Percentiles rank a stretch among this genome's conserved stretches.
phyloP scores from a whole-genome alignment of 2,113 vertebrate species.

The Tursiops truncatus region DNA sequence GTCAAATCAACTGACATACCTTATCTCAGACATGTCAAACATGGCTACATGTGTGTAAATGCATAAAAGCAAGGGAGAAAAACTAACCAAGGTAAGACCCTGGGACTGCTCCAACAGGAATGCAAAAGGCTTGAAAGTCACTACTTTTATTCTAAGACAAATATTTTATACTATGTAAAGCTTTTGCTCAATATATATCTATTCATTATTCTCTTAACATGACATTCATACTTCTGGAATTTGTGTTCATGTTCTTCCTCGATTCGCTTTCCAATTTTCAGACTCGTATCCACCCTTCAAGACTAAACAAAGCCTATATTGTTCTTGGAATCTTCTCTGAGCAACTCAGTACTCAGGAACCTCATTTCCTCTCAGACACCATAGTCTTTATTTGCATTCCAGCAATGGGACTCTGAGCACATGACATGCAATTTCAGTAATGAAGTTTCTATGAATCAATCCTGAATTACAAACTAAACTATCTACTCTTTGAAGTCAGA shows the following conservation, averaged over 20 bases:
- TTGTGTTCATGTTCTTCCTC: neutral
- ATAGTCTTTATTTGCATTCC: neutral
- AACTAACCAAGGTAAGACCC: neutral
- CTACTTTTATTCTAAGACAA: constrained; percentile 21
- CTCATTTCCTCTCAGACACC: neutral
- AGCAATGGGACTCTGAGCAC: neutral
- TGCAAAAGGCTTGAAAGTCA: neutral
- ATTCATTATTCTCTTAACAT: neutral
- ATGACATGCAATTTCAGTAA: neutral
- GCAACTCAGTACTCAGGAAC: neutral
- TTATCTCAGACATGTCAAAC: neutral
- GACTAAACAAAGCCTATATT: neutral
- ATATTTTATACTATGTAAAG: neutral
- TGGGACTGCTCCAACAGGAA: neutral
- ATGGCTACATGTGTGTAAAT: neutral
- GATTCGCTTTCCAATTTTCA: neutral
- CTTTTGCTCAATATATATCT: neutral
- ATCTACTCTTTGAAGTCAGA: neutral
- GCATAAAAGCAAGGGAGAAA: neutral
- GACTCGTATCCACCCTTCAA: neutral
- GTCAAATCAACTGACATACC: neutral
- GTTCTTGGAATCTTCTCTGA: neutral
- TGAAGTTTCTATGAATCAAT: neutral
- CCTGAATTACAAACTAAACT: neutral
- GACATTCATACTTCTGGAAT: neutral